A percentile compares a stretch with the other conserved stretches of the same genome.
These are phyloP conservation scores for Nebria ingens DNA, from an alignment of 1,140 invertebrate species.

Conservation along the genomic window DNA sequence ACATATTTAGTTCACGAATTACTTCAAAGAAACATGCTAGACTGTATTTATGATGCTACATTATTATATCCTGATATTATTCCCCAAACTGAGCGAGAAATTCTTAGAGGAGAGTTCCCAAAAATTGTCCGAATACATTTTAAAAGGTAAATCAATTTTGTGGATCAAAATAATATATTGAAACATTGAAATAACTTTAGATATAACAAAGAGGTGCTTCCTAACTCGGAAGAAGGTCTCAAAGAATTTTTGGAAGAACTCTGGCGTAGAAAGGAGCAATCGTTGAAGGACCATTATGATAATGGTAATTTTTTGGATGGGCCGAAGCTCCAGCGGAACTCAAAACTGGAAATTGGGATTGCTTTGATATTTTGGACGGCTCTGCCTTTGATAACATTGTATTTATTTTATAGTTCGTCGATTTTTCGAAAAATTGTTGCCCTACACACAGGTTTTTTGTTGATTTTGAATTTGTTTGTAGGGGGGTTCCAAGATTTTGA, in stretches of 20 bases:
- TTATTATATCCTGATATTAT: conserved; percentile 60
- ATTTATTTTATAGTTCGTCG: conserved; percentile 36
- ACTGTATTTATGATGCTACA: conserved; percentile 70
- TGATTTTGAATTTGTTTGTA: conserved; percentile 38
- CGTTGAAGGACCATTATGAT: conserved; percentile 46
- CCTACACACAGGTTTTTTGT: conserved; percentile 36
- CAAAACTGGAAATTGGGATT: conserved; percentile 35
- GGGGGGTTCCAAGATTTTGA: conserved; percentile 46
- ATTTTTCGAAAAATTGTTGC: conserved; percentile 41
- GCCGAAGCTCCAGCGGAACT: conserved; percentile 26
- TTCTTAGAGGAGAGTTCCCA: conserved; percentile 53
- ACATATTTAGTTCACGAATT: conserved; percentile 57
- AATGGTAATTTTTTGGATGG: conserved; percentile 37
- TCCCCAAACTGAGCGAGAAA: conserved; percentile 56
- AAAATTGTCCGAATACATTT: conserved; percentile 64
- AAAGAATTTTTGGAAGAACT: conserved; percentile 55
- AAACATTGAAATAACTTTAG: conserved; percentile 29
- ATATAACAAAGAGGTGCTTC: conserved; percentile 45
- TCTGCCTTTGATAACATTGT: conserved; percentile 33
- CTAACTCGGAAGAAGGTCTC: conserved; percentile 43
- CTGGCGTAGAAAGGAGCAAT: conserved; percentile 63
- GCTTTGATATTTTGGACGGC: conserved; percentile 46
- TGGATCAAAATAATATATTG: conserved; percentile 1
- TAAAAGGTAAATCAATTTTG: conserved; percentile 44
- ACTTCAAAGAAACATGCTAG: conserved; percentile 48